Percentiles rank a stretch among this genome's conserved stretches.
phyloP scores from a whole-genome alignment of 2,113 vertebrate genomes.

The Lycaon pictus region DNA sequence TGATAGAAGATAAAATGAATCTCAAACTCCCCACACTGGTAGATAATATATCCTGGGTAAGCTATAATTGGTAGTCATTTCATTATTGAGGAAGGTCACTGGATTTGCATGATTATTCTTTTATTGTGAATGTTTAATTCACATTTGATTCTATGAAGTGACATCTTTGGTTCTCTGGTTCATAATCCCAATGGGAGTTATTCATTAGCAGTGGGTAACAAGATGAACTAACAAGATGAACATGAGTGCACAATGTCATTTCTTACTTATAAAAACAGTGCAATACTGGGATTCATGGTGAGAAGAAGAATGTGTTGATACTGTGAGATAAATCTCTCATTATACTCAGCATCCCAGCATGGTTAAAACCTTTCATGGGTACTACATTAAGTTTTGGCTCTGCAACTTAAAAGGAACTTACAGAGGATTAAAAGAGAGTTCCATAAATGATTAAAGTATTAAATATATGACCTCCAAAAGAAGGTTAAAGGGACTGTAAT shows the following conservation, averaged over 20 bases:
- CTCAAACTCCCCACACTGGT: background rate
- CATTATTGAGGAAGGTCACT: slow-evolving; percentile 55
- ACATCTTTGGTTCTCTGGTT: slow-evolving; percentile 60
- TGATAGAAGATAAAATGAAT: slow-evolving; percentile 55
- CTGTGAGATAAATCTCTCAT: slow-evolving; percentile 64
- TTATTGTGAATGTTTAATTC: slow-evolving; percentile 71
- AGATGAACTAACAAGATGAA: slow-evolving; percentile 78
- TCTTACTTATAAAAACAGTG: slow-evolving; percentile 63
- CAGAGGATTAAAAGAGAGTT: slow-evolving; percentile 65
- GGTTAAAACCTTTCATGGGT: slow-evolving; percentile 60
- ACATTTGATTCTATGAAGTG: slow-evolving; percentile 62
- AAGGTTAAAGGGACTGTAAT: slow-evolving; percentile 71
- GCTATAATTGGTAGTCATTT: slow-evolving; percentile 58
- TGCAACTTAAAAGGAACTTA: slow-evolving; percentile 61
- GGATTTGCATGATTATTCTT: slow-evolving; percentile 70
- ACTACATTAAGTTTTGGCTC: slow-evolving; percentile 40
- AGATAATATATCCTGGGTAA: slow-evolving; percentile 14
- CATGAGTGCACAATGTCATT: slow-evolving; percentile 57
- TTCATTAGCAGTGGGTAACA: slow-evolving; percentile 72
- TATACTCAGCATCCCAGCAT: slow-evolving; percentile 30
- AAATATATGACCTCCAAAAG: slow-evolving; percentile 65
- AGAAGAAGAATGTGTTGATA: slow-evolving; percentile 69
- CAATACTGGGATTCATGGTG: slow-evolving; percentile 51
- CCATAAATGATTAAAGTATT: slow-evolving; percentile 76
- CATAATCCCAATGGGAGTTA: slow-evolving; percentile 64